Conservation (phyloP, 2,113 vertebrate genomes). For the Lophochroa leadbeateri region DNA sequence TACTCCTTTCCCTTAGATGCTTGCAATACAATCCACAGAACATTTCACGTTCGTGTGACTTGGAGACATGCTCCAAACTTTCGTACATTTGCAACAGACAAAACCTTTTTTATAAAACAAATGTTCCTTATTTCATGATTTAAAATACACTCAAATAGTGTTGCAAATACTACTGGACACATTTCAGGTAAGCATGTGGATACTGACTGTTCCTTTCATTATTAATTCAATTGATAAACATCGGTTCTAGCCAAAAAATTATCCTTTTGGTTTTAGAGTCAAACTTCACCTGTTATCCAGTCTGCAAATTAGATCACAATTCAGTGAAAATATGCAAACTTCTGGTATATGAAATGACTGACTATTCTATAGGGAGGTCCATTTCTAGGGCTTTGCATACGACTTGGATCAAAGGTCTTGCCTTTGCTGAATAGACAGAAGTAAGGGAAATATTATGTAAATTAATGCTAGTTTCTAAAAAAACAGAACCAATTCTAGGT, state of each 20-base stretch:
- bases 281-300: slow-evolving; percentile 18
- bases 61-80: background rate
- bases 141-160: background rate
- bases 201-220: background rate
- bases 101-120: background rate
- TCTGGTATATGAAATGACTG: background rate
- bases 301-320: background rate
- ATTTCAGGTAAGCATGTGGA: slow-evolving; percentile 12
- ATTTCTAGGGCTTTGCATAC: background rate
- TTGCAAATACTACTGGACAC: background rate
- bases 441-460: background rate
- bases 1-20: background rate
- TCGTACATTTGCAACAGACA: background rate
- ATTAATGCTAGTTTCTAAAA: background rate
- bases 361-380: background rate
- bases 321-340: background rate
- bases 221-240: slow-evolving; percentile 12
- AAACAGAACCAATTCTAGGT: background rate
- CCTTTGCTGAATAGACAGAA: background rate
- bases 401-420: background rate
- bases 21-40: background rate
- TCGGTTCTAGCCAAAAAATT: background rate
- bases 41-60: background rate
- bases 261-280: background rate
- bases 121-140: background rate